These are phyloP conservation scores for Benthosema pterotum DNA, from an alignment of 2,797 vertebrate genomes.

Conservation along the genomic window DNA sequence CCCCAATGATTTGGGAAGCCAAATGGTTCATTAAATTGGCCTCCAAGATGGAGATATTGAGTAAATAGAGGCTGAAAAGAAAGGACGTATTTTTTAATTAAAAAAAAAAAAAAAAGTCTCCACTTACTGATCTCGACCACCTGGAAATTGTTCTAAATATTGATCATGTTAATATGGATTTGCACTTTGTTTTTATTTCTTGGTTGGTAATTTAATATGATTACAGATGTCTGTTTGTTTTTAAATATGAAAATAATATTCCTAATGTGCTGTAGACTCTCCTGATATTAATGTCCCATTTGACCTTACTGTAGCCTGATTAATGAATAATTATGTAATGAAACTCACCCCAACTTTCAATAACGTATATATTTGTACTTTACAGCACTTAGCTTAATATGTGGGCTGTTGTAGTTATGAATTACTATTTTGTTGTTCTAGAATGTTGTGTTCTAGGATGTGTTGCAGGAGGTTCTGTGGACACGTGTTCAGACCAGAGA, in stretches of 20 bases:
- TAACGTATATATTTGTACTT: conserved; percentile 9
- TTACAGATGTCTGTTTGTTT: conserved; percentile 6
- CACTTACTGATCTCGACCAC: conserved; percentile 14
- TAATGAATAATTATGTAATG: conserved; percentile 11
- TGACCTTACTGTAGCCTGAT: neutral
- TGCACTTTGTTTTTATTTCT: conserved; percentile 39
- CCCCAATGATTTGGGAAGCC: conserved; percentile 10
- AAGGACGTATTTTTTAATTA: neutral
- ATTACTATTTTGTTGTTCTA: neutral
- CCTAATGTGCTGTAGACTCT: neutral
- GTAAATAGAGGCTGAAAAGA: neutral
- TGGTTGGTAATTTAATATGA: conserved; percentile 17
- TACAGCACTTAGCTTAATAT: neutral
- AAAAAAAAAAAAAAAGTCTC: conserved; percentile 15
- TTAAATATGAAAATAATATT: neutral
- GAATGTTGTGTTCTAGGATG: too few species aligned
- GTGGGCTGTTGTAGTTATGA: neutral
- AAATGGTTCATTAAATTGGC: conserved; percentile 6
- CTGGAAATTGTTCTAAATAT: conserved; percentile 3
- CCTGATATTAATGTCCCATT: too few species aligned
- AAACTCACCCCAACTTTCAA: neutral
- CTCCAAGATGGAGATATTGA: neutral
- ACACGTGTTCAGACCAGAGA: neutral
- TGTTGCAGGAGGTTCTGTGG: too few species aligned
- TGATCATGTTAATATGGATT: conserved; percentile 6